Percentiles rank a stretch among this genome's conserved stretches.
Conservation (phyloP, 2,888 invertebrate genomes). For the Cordilura impudica region DNA sequence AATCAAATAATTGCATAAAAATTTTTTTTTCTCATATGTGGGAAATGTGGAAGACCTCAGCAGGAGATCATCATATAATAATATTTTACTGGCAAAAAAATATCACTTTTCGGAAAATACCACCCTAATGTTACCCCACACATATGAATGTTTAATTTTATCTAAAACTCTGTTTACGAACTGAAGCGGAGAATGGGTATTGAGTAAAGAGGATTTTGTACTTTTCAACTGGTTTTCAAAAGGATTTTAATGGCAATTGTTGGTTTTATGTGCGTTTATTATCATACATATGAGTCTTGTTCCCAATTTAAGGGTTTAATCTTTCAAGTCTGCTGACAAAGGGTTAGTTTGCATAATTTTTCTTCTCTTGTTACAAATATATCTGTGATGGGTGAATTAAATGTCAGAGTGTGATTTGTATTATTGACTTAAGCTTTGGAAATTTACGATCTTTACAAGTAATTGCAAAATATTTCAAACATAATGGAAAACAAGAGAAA, state of each 20-base stretch:
- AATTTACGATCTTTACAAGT: slow-evolving; percentile 42
- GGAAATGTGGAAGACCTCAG: too few species aligned
- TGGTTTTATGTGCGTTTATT: slow-evolving; percentile 60
- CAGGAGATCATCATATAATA: too few species aligned
- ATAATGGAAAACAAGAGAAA: not conserved
- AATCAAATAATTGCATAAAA: too few species aligned
- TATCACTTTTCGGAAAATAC: too few species aligned
- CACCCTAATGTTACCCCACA: not conserved
- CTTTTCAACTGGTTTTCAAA: slow-evolving; percentile 62
- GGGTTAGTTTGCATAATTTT: slow-evolving; percentile 48
- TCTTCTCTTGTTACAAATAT: not conserved
- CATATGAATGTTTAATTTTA: slow-evolving; percentile 58
- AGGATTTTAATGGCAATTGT: slow-evolving; percentile 60
- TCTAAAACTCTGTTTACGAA: slow-evolving; percentile 14
- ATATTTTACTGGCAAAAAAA: too few species aligned
- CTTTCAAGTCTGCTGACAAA: slow-evolving; percentile 6
- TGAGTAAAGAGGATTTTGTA: slow-evolving; percentile 33
- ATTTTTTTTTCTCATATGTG: too few species aligned
- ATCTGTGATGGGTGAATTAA: slow-evolving; percentile 27
- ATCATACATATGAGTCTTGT: slow-evolving; percentile 56
- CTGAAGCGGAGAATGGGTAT: not conserved
- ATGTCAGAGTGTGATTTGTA: slow-evolving; percentile 53
- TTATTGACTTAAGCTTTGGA: slow-evolving; percentile 53
- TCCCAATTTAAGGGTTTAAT: slow-evolving; percentile 45
- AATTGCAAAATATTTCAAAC: slow-evolving; percentile 5